Evolutionary conservation across 2,113 vertebrate genomes (phyloP).

Genomic region (Catagonus wagneri): DNA sequence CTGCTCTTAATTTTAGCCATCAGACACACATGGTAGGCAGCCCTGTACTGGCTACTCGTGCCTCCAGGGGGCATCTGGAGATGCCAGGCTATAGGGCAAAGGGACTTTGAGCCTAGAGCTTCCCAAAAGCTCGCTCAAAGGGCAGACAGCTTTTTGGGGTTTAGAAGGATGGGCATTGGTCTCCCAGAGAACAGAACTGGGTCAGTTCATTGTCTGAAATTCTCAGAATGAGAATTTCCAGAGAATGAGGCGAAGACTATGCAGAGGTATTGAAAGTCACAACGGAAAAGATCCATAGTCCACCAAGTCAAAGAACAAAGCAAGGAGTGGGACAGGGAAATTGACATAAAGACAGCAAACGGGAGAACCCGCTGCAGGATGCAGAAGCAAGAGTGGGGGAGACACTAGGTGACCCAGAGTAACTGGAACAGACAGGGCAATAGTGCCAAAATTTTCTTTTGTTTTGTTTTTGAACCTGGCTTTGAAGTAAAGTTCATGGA

Average conservation of each 20-base stretch:
- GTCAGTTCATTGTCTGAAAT: neutral
- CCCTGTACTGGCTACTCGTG: conserved; percentile 11
- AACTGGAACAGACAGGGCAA: neutral
- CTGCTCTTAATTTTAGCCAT: conserved; percentile 78
- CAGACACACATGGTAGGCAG: conserved; percentile 73
- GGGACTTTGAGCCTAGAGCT: conserved; percentile 55
- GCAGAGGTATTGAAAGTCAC: neutral
- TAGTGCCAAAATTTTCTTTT: neutral
- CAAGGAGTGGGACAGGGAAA: neutral
- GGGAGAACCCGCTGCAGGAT: neutral
- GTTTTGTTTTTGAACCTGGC: neutral
- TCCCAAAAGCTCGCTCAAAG: neutral
- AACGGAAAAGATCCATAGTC: neutral
- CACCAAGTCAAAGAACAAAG: neutral
- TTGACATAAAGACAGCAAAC: neutral
- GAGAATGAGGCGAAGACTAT: neutral
- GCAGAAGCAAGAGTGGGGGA: neutral
- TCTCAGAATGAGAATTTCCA: neutral
- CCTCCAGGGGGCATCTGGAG: conserved; percentile 49
- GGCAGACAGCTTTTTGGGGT: neutral
- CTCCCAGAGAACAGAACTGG: neutral
- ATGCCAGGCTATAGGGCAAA: conserved; percentile 81
- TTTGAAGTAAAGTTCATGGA: neutral
- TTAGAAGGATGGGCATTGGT: neutral
- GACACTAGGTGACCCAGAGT: neutral